Percentiles rank a stretch among this genome's conserved stretches.
phyloP scores from a whole-genome alignment of 1,140 invertebrate species.

The Hyphantria cunea region DNA sequence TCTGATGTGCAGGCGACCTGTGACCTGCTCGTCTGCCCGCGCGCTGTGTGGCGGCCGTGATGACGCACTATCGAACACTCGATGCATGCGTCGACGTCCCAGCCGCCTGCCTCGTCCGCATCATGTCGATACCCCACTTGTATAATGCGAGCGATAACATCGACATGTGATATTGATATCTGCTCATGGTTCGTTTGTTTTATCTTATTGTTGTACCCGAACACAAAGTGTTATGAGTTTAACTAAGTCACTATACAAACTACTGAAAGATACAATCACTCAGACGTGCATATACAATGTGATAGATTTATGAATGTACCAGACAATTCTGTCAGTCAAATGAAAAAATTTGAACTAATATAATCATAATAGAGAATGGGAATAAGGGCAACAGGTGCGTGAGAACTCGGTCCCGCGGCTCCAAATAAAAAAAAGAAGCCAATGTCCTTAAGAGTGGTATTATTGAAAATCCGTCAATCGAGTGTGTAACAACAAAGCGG shows the following conservation, averaged over 20 bases:
- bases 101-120: neutral
- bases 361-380: slow-evolving; percentile 39
- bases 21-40: slow-evolving; percentile 48
- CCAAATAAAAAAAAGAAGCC: slow-evolving; percentile 55
- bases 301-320: too few relatives aligned
- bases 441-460: slow-evolving; percentile 63
- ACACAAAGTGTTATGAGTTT: too few relatives aligned
- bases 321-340: slow-evolving; percentile 9
- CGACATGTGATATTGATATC: slow-evolving; percentile 33
- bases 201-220: slow-evolving; percentile 5
- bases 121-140: neutral
- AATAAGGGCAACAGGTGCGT: slow-evolving; percentile 66
- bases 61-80: slow-evolving; percentile 21
- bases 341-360: slow-evolving; percentile 35
- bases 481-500: slow-evolving; percentile 67
- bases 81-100: slow-evolving; percentile 1
- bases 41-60: slow-evolving; percentile 50
- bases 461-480: slow-evolving; percentile 66
- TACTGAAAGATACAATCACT: too few relatives aligned
- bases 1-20: slow-evolving; percentile 56
- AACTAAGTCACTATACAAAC: too few relatives aligned
- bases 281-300: too few relatives aligned
- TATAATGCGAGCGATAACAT: slow-evolving; percentile 12
- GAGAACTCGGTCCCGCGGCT: slow-evolving; percentile 53
- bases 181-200: slow-evolving; percentile 11